Base-by-base conservation (phyloP, 2,888 invertebrate species). In the Nomada fabriciana region DNA sequence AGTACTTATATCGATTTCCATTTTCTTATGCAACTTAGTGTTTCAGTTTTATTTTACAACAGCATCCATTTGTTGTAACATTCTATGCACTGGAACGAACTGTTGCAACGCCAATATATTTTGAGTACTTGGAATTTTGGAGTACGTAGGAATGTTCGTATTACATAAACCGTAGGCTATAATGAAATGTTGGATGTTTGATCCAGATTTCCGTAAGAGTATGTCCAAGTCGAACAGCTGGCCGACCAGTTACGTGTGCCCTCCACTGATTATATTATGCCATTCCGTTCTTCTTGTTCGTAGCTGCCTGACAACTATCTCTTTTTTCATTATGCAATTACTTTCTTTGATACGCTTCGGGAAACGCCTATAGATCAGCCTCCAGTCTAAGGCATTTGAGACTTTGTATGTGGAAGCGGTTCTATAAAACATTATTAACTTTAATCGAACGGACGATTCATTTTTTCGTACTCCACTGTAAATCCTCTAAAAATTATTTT, bases 261-360 rank as follows among this genome's bases (percentile, higher is more conserved):
- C 50, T 71, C 79, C 71, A 63, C 79, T 76, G 76, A 80, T 87
- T 89, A 87, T 81, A 85, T 83, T 80, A 85, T 80, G 80, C 73
- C 76, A 70, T 77, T 82, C 73, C 86, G 88, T 87, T 89, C 88
- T 70, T 82, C 68, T 75, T 78, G 64, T 82, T 76, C 82, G 73
- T 89, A 91, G 88, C 86, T 78, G 83, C 82, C 86, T 76, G 86
- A 90, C 92, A 91, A 92, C 92, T 92, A 92, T 92, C 92, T 91
- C 92, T 91, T 90, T 91, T 91, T 89, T 88, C 87, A 87, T 92
- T 91, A 89, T 89, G 91, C 89, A 91, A 92, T 88, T 80, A 84
- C 89, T 90, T 91, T 89, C 90, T 89, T 90, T 88, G 86, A 74
- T 75, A 73, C 61, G 65, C 60, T 25, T 50, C 69, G 83, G 76